Conservation (phyloP, 2,888 invertebrate genomes). For the Dendrolimus houi region DNA sequence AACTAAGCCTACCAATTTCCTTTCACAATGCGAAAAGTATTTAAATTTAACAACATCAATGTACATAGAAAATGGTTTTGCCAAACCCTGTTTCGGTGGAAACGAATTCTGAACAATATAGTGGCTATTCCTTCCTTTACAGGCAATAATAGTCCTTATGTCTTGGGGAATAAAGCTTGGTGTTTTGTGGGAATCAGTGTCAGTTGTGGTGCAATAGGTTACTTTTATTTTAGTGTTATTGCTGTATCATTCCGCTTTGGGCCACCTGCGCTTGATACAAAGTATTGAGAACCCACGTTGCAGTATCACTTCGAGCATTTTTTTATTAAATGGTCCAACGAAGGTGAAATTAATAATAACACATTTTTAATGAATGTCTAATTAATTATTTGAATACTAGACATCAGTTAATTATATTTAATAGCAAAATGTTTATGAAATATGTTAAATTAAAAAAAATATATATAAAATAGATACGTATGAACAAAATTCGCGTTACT, state of each 20-base stretch:
- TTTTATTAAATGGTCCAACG: not conserved
- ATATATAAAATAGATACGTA: too few species aligned
- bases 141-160: not conserved
- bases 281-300: not conserved
- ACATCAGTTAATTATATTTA: too few species aligned
- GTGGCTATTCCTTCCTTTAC: not conserved
- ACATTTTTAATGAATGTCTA: too few species aligned
- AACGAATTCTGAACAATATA: not conserved
- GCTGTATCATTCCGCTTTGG: constrained; percentile 37
- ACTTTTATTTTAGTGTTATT: constrained; percentile 57
- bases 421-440: too few species aligned
- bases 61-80: not conserved
- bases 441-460: too few species aligned
- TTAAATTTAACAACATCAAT: not conserved
- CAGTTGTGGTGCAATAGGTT: constrained; percentile 36
- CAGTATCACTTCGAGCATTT: not conserved
- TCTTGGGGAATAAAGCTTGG: not conserved
- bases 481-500: too few species aligned
- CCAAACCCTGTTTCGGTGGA: not conserved
- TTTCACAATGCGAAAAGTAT: not conserved
- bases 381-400: too few species aligned
- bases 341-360: too few species aligned
- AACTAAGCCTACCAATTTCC: not conserved
- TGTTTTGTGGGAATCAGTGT: constrained; percentile 22
- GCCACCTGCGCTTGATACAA: constrained; percentile 44